phyloP scores from a whole-genome alignment of 2,113 vertebrate genomes.

The Machaerirhynchus nigripectus region DNA sequence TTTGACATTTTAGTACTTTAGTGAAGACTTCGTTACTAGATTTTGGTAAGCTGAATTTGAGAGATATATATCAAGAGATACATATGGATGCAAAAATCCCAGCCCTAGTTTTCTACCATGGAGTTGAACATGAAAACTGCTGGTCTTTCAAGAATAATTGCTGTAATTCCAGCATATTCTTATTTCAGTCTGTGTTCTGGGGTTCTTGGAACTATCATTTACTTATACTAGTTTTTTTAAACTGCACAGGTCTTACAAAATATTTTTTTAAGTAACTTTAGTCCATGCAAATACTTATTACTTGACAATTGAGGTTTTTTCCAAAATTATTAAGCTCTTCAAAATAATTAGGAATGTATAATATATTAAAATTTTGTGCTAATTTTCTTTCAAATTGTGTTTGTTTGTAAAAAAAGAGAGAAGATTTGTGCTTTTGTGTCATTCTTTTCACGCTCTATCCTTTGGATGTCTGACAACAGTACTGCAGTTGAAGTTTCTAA shows the following conservation, averaged over 20 bases:
- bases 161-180: background rate
- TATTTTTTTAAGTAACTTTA: background rate
- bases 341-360: background rate
- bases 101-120: background rate
- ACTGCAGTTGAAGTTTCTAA: background rate
- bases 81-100: background rate
- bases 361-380: background rate
- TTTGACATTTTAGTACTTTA: background rate
- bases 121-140: background rate
- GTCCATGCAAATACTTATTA: background rate
- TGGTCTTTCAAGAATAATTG: background rate
- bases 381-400: background rate
- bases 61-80: background rate
- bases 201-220: background rate
- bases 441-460: background rate
- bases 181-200: background rate
- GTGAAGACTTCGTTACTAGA: background rate
- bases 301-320: background rate
- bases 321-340: accelerated
- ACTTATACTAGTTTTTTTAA: background rate
- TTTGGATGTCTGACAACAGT: background rate
- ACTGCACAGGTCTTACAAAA: background rate
- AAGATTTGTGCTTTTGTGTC: background rate
- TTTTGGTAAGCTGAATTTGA: background rate
- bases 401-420: background rate